phyloP scores from a whole-genome alignment of 2,113 vertebrate species.

The Melanostigma gelatinosum region DNA sequence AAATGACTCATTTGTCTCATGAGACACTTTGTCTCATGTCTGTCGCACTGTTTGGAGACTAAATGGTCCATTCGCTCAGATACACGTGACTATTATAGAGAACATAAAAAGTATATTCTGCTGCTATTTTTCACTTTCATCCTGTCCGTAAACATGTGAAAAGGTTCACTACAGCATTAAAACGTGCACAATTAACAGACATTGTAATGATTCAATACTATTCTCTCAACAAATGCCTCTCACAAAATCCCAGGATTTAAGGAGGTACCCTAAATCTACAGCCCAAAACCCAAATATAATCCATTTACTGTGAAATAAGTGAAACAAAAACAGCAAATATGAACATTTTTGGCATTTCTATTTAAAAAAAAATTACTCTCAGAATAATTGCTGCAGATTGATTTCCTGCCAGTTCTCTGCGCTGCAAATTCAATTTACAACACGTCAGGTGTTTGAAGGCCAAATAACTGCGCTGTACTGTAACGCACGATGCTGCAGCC shows the following conservation, averaged over 20 bases:
- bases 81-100: background rate
- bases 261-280: background rate
- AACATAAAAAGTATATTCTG: background rate
- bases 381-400: background rate
- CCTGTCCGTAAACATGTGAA: too few relatives aligned
- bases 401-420: background rate
- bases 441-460: background rate
- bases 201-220: background rate
- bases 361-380: background rate
- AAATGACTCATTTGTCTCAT: too few relatives aligned
- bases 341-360: background rate
- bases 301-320: too few relatives aligned
- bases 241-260: too few relatives aligned
- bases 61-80: background rate
- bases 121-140: background rate
- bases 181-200: background rate
- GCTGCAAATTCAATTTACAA: background rate
- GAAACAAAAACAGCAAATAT: background rate
- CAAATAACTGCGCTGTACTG: background rate
- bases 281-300: background rate
- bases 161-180: too few relatives aligned
- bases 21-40: background rate
- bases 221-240: background rate
- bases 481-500: slow-evolving; percentile 11
- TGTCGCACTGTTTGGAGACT: background rate